These are phyloP conservation scores for Drusus annulatus DNA, from an alignment of 1,140 invertebrate species.

Conservation along the genomic window DNA sequence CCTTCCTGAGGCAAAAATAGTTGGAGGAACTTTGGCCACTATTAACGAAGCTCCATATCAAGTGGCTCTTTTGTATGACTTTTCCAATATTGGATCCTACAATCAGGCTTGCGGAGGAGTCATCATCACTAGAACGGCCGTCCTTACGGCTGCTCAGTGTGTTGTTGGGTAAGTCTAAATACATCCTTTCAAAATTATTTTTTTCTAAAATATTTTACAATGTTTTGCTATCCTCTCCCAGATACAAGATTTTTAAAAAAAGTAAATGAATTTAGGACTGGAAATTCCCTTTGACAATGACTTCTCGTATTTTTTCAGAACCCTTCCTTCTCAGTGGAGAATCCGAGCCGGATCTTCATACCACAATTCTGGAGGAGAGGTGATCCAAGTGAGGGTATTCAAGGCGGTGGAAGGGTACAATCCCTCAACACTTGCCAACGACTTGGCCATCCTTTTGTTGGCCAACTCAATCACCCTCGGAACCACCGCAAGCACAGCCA, in stretches of 20 bases:
- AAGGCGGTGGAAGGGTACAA: slow-evolving; percentile 26
- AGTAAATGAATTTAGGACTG: too few species aligned
- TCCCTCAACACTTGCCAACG: slow-evolving; percentile 9
- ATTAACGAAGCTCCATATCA: slow-evolving; percentile 66
- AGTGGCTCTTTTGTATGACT: slow-evolving; percentile 60
- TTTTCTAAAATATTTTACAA: too few species aligned
- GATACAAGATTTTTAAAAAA: too few species aligned
- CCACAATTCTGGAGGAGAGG: slow-evolving; percentile 48
- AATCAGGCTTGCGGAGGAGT: slow-evolving; percentile 64
- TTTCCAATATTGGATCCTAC: slow-evolving; percentile 61
- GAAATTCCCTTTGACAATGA: too few species aligned
- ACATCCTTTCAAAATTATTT: too few species aligned
- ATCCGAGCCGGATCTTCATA: slow-evolving; percentile 47
- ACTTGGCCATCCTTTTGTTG: background rate
- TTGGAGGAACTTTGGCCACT: slow-evolving; percentile 64
- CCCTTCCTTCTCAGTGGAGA: slow-evolving; percentile 33
- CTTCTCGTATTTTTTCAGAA: background rate
- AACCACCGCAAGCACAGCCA: background rate
- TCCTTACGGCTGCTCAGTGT: slow-evolving; percentile 66
- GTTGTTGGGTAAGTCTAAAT: slow-evolving; percentile 61
- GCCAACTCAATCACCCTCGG: background rate
- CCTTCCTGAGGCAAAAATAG: slow-evolving; percentile 60
- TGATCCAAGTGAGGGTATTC: slow-evolving; percentile 40
- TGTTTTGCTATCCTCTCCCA: too few species aligned
- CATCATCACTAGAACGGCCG: slow-evolving; percentile 61